phyloP scores from a whole-genome alignment of 2,797 vertebrate genomes.

The Hybognathus amarus region DNA sequence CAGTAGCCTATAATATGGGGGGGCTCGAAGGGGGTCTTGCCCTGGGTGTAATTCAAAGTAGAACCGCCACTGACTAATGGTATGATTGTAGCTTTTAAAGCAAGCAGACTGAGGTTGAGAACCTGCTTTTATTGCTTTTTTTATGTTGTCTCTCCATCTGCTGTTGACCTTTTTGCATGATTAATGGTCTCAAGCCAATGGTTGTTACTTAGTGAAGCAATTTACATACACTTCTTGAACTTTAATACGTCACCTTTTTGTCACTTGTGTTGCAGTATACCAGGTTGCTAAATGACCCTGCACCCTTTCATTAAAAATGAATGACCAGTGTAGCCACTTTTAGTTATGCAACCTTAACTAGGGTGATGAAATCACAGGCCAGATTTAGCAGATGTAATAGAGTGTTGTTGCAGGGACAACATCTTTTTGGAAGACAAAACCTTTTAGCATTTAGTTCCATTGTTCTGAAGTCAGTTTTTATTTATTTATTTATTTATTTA shows the following conservation, averaged over 20 bases:
- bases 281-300: background rate
- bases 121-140: slow-evolving; percentile 3
- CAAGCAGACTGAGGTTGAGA: background rate
- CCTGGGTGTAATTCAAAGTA: too few relatives aligned
- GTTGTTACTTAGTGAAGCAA: background rate
- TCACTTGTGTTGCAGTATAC: background rate
- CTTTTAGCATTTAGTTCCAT: too few relatives aligned
- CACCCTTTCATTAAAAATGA: background rate
- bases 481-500: too few relatives aligned
- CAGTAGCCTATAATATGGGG: too few relatives aligned
- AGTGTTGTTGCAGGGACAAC: background rate
- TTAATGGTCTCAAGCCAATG: background rate
- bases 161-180: slow-evolving; percentile 7
- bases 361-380: background rate
- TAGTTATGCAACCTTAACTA: background rate
- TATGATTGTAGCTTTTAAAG: too few relatives aligned
- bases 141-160: background rate
- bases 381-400: background rate
- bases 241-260: slow-evolving; percentile 3
- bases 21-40: too few relatives aligned
- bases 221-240: slow-evolving; percentile 4
- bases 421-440: background rate
- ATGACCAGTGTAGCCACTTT: background rate
- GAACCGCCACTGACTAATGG: too few relatives aligned
- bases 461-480: too few relatives aligned